Evolutionary conservation across 2,888 invertebrate species (phyloP).

Genomic region (Protula sp.): DNA sequence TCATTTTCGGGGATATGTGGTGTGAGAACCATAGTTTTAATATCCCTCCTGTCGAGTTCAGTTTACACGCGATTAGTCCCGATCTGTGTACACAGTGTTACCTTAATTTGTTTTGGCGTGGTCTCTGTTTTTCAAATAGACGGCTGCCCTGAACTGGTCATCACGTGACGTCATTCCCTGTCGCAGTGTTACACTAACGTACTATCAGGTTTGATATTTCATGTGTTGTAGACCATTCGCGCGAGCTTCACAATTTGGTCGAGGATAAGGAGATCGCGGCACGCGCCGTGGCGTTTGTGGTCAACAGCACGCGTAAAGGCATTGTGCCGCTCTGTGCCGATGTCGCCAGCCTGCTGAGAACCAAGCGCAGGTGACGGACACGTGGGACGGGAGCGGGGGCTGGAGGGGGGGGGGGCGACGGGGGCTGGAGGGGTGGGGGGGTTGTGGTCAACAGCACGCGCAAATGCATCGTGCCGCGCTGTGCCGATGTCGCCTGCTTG

Average conservation of each 20-base stretch:
- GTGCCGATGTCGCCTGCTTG: slow-evolving; percentile 50
- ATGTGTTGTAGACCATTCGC: slow-evolving; percentile 56
- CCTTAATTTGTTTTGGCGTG: too few species aligned
- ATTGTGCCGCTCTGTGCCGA: slow-evolving; percentile 53
- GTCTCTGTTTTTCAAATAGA: too few species aligned
- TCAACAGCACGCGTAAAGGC: slow-evolving; percentile 51
- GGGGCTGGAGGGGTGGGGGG: slow-evolving; percentile 50
- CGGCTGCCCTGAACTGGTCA: too few species aligned
- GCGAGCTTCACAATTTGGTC: slow-evolving; percentile 41
- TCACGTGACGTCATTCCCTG: too few species aligned
- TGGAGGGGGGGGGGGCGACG: slow-evolving; percentile 50
- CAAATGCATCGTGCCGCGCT: slow-evolving; percentile 51
- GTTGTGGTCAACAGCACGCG: slow-evolving; percentile 52
- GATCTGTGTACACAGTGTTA: too few species aligned
- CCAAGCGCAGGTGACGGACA: slow-evolving; percentile 44
- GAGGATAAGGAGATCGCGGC: slow-evolving; percentile 52
- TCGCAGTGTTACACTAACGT: too few species aligned
- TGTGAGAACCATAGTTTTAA: too few species aligned
- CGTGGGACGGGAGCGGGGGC: too few species aligned
- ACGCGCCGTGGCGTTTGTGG: slow-evolving; percentile 50
- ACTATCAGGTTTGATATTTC: too few species aligned
- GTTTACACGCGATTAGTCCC: too few species aligned
- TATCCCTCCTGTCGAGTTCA: too few species aligned
- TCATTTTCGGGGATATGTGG: too few species aligned
- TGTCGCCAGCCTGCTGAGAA: slow-evolving; percentile 44